Evolutionary conservation across 2,797 vertebrate species (phyloP).

Genomic region (Synanceia verrucosa): DNA sequence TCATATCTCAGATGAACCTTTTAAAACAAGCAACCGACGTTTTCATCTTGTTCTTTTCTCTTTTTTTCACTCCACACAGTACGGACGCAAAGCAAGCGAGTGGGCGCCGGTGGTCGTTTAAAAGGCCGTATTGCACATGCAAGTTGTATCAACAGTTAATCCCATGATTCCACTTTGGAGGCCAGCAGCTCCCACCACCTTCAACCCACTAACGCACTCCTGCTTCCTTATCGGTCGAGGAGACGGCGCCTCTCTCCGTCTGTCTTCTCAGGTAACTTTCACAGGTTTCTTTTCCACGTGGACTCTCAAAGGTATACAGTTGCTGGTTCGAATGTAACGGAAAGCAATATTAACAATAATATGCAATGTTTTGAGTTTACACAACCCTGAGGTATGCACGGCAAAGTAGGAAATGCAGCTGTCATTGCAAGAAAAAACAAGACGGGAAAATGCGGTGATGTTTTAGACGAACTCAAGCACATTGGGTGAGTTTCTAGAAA

Average conservation of each 20-base stretch:
- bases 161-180: constrained; percentile 34
- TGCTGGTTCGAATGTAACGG: constrained; percentile 18
- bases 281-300: not conserved
- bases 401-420: not conserved
- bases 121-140: constrained; percentile 37
- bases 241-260: constrained; percentile 11
- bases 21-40: not conserved
- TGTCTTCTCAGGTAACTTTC: not conserved
- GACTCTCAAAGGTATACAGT: constrained; percentile 15
- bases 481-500: not conserved
- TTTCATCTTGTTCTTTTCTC: not conserved
- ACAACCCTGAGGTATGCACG: not conserved
- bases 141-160: constrained; percentile 41
- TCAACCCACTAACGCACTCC: constrained; percentile 51
- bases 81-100: constrained; percentile 75
- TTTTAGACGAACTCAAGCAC: not conserved
- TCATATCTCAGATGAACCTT: not conserved
- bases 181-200: constrained; percentile 19
- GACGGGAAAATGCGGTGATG: no score
- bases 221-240: not conserved
- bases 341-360: constrained; percentile 17
- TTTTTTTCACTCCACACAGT: constrained; percentile 64
- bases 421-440: not conserved
- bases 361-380: constrained; percentile 21
- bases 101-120: constrained; percentile 81